Conservation (phyloP, 2,797 vertebrate species). For the Huso huso region DNA sequence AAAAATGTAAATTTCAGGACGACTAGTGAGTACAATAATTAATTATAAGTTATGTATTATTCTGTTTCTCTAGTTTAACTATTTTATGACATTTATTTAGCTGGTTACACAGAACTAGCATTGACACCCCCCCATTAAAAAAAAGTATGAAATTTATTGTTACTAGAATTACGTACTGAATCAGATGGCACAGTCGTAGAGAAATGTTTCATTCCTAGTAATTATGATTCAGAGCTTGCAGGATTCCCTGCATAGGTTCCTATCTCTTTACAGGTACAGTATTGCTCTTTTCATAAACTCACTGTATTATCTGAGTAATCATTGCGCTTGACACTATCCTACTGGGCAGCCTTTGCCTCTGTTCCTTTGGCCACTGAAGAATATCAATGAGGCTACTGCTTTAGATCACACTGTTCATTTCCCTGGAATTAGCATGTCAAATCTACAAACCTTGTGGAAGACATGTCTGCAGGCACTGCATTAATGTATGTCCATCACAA, state of each 20-base stretch:
- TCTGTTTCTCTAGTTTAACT: no score
- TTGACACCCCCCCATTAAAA: no score
- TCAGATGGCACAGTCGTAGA: background rate
- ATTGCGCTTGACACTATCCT: constrained; percentile 5
- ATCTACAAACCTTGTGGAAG: constrained; percentile 2
- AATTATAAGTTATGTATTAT: no score
- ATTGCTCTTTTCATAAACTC: constrained; percentile 7
- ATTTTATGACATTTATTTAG: no score
- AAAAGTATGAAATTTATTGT: no score
- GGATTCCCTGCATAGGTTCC: background rate
- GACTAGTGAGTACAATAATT: no score
- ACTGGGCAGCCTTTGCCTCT: constrained; percentile 12
- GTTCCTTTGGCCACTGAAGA: constrained; percentile 7
- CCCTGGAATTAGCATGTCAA: constrained; percentile 4
- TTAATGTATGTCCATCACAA: background rate
- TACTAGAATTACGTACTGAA: no score
- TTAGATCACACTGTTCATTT: constrained; percentile 4
- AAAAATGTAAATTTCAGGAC: no score
- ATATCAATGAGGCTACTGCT: constrained; percentile 13
- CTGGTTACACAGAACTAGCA: no score
- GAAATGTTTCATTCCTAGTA: constrained; percentile 4
- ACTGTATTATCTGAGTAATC: constrained; percentile 6
- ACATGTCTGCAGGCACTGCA: background rate
- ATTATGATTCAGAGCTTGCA: constrained; percentile 1
- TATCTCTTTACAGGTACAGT: constrained; percentile 1